Base-by-base conservation (phyloP, 2,888 invertebrate species). In the Cartodere bifasciata region DNA sequence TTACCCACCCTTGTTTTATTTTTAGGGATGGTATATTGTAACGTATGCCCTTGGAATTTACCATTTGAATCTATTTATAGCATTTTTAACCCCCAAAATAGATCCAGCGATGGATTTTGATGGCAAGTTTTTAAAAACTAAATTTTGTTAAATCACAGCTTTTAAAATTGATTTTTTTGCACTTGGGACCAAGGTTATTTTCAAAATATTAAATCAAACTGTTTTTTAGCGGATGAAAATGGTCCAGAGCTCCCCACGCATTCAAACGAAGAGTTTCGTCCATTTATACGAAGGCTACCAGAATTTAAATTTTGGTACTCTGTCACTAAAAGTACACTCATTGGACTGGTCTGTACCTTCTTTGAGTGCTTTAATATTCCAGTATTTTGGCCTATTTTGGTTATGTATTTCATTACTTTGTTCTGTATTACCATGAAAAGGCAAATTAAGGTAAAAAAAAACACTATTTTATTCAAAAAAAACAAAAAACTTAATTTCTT, bases 301-400 rank as follows among this genome's bases (percentile, higher is more conserved):
- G 99, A 99, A 67, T 99, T 99, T 58, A 98, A 99, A 63, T 99
- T 99, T 64, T 97, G 97, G 97, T 80, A 95, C 48, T 92, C 95
- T 46, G 86, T 94, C 38, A 81, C 86, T 36, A 94, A 92, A 60
- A 92, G 95, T 46, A 91, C 95, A 21, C 46, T 90, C 7, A 71
- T 98, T 47, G 92, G 84, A 23, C 71, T 88, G 54, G 64, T 77
- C 45, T 94, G 92, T 65, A 98, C 98, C 36, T 86, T 94, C 63
- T 94, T 98, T 60, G 92, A 97, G 53, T 82, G 85, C 50, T 92
- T 97, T 64, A 94, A 99, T 70, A 84, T 99, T 61, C 98, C 98
- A 56, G 98, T 99, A 51, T 99, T 99, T 66, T 99, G 98, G 98
- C 98, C 98, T 37, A 98, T 99, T 53, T 73, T 99, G 59, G 94